Base-by-base conservation (phyloP, 2,113 vertebrate species). In the Cryptotis parvus region DNA sequence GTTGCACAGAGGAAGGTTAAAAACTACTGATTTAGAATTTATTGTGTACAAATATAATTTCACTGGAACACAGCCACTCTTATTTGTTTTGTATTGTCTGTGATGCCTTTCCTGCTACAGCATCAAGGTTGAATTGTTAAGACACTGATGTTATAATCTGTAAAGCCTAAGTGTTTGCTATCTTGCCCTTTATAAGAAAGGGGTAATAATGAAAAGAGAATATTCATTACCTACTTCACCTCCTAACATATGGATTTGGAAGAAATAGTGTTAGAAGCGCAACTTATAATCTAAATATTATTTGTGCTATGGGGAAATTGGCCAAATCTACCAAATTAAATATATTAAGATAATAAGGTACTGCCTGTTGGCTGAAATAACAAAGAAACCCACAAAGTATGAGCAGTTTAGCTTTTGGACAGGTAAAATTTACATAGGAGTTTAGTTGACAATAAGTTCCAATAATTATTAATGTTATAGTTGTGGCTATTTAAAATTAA, bases 381-480 rank as follows among this genome's bases (percentile, higher is more conserved):
- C 10, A 69, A 84, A 66, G 9, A 41, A 78, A 27, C 16, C 3
- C 68, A 45, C 12, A 58, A 12, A 73, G 88, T 55, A 55, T 74
- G 43, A 70, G 15, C 43, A 79, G 7, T 90, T 39, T 39, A 41
- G 15, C n/a, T 83, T 55, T 52, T 80, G 35, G 26, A 90, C 58
- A 73, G 83, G 1, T n/a, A 92, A 88, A 83, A 76, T n/a, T 89
- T 18, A 45, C n/a, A 33, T 16, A 33, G 14, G 33, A 24, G 0
- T 70, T 82, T 90, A 80, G 61, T 41, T 52, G 37, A 41, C 3
- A 81, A 6, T 84, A 85, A 82, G 15, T 77, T 88, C 35, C 79
- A 72, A 70, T 82, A 70, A 20, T 15, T 85, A 33, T 79, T 22
- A 39, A 31, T 72, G 77, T 24, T 72, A 9, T 75, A 41, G 74